Conservation (phyloP, 1,140 invertebrate species). For the Pachyrhynchus sulphureomaculatus region DNA sequence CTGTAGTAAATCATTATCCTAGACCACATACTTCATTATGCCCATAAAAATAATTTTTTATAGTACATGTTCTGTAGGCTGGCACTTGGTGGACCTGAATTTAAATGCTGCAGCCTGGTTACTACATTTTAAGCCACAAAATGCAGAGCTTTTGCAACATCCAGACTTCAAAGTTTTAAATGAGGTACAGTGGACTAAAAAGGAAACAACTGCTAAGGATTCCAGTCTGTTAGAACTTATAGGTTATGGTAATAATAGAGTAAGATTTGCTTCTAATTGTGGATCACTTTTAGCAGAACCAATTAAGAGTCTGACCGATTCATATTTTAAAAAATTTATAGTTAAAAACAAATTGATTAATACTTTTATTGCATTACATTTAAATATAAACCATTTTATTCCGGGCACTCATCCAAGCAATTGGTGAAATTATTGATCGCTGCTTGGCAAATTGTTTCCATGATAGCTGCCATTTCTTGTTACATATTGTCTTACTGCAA, state of each 20-base stretch:
- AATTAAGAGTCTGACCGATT: constrained; percentile 69
- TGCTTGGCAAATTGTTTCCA: too few relatives aligned
- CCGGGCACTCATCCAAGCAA: too few relatives aligned
- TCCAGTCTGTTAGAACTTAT: constrained; percentile 69
- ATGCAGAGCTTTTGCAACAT: constrained; percentile 63
- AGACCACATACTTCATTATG: constrained; percentile 80
- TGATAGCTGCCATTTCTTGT: too few relatives aligned
- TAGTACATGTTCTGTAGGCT: constrained; percentile 81
- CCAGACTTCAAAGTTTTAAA: constrained; percentile 66
- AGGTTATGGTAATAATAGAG: constrained; percentile 77
- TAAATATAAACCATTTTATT: too few relatives aligned
- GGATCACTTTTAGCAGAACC: constrained; percentile 73
- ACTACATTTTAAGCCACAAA: constrained; percentile 78
- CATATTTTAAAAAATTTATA: too few relatives aligned
- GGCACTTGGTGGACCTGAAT: constrained; percentile 82
- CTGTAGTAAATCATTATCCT: constrained; percentile 76
- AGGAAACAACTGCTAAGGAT: constrained; percentile 71
- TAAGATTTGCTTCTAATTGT: constrained; percentile 81
- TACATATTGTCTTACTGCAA: too few relatives aligned
- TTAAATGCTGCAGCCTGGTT: constrained; percentile 80
- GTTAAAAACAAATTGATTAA: too few relatives aligned
- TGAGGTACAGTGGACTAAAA: constrained; percentile 79
- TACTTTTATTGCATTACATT: too few relatives aligned
- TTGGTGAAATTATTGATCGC: too few relatives aligned
- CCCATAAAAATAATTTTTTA: constrained; percentile 65